phyloP scores from a whole-genome alignment of 2,113 vertebrate species.

The Malurus alboscapulatus region DNA sequence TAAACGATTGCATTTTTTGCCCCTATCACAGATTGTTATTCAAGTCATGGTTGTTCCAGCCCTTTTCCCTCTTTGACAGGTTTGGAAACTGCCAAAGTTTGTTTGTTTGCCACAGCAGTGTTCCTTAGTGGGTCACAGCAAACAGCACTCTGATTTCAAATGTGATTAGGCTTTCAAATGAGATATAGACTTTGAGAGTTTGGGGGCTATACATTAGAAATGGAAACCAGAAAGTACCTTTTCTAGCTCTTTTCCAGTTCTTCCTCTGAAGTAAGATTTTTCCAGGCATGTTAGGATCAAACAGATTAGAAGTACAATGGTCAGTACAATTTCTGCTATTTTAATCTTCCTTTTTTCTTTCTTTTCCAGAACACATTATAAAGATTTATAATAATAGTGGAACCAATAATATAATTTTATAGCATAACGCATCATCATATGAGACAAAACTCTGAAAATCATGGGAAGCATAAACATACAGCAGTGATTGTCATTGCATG shows the following conservation, averaged over 20 bases:
- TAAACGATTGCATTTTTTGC: not conserved
- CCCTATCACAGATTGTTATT: not conserved
- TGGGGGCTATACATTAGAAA: not conserved
- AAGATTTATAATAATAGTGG: not conserved
- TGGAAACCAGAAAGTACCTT: not conserved
- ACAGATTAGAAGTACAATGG: not conserved
- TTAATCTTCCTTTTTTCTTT: not conserved
- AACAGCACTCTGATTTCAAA: not conserved
- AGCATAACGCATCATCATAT: not conserved
- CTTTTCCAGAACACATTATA: not conserved
- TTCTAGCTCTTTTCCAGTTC: not conserved
- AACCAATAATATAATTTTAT: not conserved
- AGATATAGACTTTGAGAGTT: not conserved
- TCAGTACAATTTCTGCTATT: not conserved
- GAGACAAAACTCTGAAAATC: not conserved
- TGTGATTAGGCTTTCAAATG: not conserved
- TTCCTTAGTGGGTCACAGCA: accelerated
- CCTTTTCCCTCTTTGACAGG: not conserved
- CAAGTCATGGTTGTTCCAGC: not conserved
- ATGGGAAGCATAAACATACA: accelerated
- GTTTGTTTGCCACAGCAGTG: accelerated
- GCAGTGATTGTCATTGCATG: not conserved
- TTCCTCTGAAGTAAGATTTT: not conserved
- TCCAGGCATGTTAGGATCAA: not conserved
- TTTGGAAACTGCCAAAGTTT: not conserved